Conservation (phyloP, 2,797 vertebrate genomes). For the Phoxinus dragarum region DNA sequence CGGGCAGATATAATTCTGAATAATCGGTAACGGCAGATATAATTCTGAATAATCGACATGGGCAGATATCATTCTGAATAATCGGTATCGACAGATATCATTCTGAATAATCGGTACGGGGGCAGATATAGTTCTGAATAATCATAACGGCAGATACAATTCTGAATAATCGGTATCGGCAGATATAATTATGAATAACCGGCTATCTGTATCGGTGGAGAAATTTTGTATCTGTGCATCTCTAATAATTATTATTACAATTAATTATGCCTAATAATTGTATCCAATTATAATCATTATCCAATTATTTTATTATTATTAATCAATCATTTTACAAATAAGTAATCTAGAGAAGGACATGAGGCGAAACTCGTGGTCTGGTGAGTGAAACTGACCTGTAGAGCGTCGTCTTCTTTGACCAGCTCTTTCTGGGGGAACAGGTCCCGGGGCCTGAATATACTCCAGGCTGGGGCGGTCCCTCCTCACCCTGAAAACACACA, state of each 20-base stretch:
- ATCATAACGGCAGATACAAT: too few species aligned
- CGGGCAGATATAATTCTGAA: too few species aligned
- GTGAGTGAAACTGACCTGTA: slow-evolving; percentile 84
- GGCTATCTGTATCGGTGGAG: too few species aligned
- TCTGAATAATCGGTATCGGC: too few species aligned
- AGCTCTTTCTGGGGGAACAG: slow-evolving; percentile 98
- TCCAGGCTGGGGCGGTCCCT: slow-evolving; percentile 99
- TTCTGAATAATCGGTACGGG: too few species aligned
- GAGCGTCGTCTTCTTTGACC: slow-evolving; percentile 94
- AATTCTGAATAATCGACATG: too few species aligned
- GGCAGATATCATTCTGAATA: too few species aligned
- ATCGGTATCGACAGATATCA: too few species aligned
- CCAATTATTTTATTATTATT: not conserved
- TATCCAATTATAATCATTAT: not conserved
- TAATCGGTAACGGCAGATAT: too few species aligned
- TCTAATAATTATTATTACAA: not conserved
- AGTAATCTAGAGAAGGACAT: not conserved
- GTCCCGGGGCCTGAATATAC: slow-evolving; percentile 99
- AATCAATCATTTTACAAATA: too few species aligned
- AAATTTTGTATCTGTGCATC: too few species aligned
- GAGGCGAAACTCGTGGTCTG: not conserved
- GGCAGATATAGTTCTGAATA: fast-evolving
- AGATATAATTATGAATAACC: too few species aligned
- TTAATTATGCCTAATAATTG: not conserved
- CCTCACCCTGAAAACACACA: slow-evolving; percentile 88